These are phyloP conservation scores for Fregetta grallaria DNA, from an alignment of 2,113 vertebrate genomes.

Conservation along the genomic window DNA sequence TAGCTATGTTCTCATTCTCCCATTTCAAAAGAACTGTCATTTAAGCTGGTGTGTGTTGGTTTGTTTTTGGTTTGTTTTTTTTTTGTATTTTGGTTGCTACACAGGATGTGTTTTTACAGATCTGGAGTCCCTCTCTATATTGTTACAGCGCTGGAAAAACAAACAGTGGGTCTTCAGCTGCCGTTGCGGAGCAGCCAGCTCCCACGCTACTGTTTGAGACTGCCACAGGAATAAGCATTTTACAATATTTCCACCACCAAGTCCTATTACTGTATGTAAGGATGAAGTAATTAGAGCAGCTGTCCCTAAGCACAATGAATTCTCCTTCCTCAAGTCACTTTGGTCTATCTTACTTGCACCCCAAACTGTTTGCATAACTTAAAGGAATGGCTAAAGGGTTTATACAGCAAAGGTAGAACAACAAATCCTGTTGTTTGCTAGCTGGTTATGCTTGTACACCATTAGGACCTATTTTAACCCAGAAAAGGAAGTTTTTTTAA, in stretches of 20 bases:
- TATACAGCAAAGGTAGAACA: not conserved
- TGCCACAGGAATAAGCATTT: not conserved
- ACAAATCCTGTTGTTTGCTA: not conserved
- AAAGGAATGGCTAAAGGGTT: not conserved
- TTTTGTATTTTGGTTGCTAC: not conserved
- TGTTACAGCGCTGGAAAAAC: not conserved
- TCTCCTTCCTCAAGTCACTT: not conserved
- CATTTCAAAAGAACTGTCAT: not conserved
- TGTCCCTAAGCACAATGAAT: not conserved
- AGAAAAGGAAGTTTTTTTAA: not conserved
- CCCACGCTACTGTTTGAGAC: not conserved
- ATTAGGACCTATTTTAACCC: not conserved
- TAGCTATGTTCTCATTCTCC: not conserved
- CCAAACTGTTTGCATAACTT: not conserved
- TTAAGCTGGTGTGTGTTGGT: not conserved
- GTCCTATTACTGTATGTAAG: not conserved
- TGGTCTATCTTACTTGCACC: not conserved
- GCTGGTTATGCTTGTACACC: rapidly evolving
- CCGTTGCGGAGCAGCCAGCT: not conserved
- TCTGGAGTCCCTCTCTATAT: not conserved
- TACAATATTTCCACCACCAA: not conserved
- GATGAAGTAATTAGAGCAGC: not conserved
- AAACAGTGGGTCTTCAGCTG: not conserved
- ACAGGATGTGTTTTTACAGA: not conserved
- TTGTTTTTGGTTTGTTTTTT: not conserved